phyloP scores from a whole-genome alignment of 2,797 vertebrate genomes.

The Antrozous pallidus region DNA sequence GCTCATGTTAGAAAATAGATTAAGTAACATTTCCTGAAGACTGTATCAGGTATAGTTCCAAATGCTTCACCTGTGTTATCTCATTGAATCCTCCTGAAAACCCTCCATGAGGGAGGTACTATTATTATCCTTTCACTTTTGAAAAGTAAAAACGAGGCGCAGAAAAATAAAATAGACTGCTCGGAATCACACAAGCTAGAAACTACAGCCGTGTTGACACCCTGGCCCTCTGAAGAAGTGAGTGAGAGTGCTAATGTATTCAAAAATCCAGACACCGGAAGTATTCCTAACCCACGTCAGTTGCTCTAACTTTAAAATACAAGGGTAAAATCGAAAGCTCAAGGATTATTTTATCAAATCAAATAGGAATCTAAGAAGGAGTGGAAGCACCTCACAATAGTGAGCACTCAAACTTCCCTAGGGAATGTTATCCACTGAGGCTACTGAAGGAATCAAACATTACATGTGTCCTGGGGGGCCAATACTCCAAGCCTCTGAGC shows the following conservation, averaged over 20 bases:
- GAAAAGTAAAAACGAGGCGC: not conserved
- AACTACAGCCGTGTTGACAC: not conserved
- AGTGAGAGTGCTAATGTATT: not conserved
- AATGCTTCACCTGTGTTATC: not conserved
- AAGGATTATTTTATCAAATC: constrained; percentile 15
- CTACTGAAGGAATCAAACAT: not conserved
- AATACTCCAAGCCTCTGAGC: constrained; percentile 45
- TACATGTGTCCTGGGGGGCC: not conserved
- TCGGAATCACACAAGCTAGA: not conserved
- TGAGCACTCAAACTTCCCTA: not conserved
- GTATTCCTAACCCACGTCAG: not conserved
- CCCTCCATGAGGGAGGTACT: not conserved
- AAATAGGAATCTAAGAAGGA: not conserved
- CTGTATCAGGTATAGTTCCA: not conserved
- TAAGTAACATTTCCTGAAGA: not conserved
- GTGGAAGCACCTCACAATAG: not conserved
- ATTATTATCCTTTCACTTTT: not conserved
- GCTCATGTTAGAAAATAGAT: constrained; percentile 13
- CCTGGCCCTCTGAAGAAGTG: not conserved
- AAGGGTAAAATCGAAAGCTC: not conserved
- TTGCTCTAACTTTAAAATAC: constrained; percentile 11
- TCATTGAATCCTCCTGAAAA: not conserved
- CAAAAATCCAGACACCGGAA: not conserved
- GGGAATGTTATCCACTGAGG: not conserved
- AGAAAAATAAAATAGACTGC: not conserved